phyloP scores from a whole-genome alignment of 2,888 invertebrate genomes.

The Dicranocentrus wangi region DNA sequence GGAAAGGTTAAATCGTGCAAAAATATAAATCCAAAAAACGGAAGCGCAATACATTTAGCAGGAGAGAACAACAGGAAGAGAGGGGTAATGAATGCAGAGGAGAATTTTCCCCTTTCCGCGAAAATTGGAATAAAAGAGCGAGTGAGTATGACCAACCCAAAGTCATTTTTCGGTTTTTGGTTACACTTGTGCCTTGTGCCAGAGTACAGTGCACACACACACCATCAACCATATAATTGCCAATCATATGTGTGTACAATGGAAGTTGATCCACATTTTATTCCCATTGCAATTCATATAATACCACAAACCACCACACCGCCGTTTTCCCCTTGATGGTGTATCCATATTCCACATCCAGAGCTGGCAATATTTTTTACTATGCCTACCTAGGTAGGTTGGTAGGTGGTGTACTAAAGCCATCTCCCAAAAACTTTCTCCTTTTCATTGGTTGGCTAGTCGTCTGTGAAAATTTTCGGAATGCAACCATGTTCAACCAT shows the following conservation, averaged over 20 bases:
- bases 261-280: not conserved
- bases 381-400: not conserved
- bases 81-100: conserved; percentile 2
- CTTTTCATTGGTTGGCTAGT: not conserved
- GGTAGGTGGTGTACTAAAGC: not conserved
- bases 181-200: not conserved
- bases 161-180: not conserved
- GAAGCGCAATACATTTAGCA: conserved; percentile 29
- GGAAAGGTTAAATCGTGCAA: conserved; percentile 46
- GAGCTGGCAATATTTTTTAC: not conserved
- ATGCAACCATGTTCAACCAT: not conserved
- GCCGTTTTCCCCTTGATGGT: not conserved
- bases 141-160: no score
- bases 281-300: conserved; percentile 1
- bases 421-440: not conserved
- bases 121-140: not conserved
- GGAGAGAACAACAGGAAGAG: not conserved
- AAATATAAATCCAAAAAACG: conserved; percentile 22
- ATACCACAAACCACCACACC: not conserved
- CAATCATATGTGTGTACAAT: not conserved
- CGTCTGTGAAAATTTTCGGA: conserved; percentile 6
- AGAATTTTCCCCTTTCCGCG: not conserved
- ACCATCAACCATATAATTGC: not conserved
- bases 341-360: not conserved
- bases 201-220: no score